These are phyloP conservation scores for Trachelus iudaicus DNA, from an alignment of 2,888 invertebrate species.

Conservation along the genomic window DNA sequence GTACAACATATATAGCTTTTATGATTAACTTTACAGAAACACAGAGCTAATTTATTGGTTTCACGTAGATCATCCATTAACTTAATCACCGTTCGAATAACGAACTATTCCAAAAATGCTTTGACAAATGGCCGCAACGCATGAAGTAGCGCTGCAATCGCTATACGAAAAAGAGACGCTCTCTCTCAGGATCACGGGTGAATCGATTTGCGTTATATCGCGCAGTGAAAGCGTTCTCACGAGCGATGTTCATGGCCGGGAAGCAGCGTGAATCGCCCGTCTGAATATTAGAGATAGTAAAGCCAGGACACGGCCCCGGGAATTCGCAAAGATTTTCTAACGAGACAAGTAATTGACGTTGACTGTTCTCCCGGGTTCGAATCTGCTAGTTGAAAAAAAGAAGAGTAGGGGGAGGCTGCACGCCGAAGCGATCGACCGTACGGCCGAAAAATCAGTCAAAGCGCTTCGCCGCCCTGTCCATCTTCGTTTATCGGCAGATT, in stretches of 20 bases:
- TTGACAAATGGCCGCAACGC: neutral
- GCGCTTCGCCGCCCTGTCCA: neutral
- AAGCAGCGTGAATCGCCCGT: neutral
- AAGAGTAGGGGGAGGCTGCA: slow-evolving; percentile 48
- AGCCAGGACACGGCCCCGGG: neutral
- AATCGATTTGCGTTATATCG: neutral
- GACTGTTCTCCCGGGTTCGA: neutral
- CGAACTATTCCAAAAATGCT: neutral
- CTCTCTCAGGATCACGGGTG: neutral
- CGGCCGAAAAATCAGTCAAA: neutral
- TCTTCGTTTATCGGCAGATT: neutral
- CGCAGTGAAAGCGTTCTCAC: neutral
- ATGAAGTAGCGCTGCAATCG: neutral
- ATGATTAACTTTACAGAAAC: no score
- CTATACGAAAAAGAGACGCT: neutral
- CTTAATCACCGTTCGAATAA: neutral
- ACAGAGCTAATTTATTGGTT: neutral
- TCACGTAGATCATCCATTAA: neutral
- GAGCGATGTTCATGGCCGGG: neutral
- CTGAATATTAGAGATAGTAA: neutral
- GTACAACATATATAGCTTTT: no score
- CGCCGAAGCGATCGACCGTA: slow-evolving; percentile 53
- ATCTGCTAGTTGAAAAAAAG: neutral
- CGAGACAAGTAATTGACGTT: neutral
- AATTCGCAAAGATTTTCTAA: neutral